These are phyloP conservation scores for Chaetorhynchus papuensis DNA, from an alignment of 2,113 vertebrate species.

Conservation along the genomic window DNA sequence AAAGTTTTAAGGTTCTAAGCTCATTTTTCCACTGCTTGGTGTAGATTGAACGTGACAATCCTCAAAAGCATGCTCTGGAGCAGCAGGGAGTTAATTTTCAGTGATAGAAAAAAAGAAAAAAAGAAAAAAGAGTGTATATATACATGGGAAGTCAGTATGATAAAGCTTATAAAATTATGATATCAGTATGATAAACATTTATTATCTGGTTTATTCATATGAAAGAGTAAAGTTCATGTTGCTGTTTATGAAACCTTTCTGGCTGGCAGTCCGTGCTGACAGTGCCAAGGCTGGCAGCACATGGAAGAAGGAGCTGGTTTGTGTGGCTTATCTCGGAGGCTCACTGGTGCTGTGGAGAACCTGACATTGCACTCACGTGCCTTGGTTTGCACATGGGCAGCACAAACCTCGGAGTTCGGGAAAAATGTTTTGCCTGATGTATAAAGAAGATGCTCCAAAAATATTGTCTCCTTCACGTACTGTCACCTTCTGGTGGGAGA, in stretches of 20 bases:
- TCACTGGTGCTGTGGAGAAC: background rate
- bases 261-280: background rate
- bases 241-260: background rate
- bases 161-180: background rate
- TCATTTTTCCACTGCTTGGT: background rate
- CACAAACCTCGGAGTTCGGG: background rate
- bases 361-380: background rate
- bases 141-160: background rate
- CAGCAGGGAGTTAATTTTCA: background rate
- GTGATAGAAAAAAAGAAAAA: background rate
- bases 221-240: background rate
- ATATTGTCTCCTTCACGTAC: background rate
- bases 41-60: fast-evolving
- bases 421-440: background rate
- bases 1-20: background rate
- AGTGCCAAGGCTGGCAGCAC: background rate
- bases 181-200: background rate
- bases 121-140: background rate
- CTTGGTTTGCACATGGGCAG: background rate
- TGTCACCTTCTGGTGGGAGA: background rate
- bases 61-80: background rate
- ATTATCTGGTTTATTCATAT: background rate
- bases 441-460: background rate
- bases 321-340: background rate
- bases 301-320: background rate